A percentile compares a stretch with the other conserved stretches of the same genome.
phyloP scores from a whole-genome alignment of 2,113 vertebrate genomes.

The Brevimyrus niger region DNA sequence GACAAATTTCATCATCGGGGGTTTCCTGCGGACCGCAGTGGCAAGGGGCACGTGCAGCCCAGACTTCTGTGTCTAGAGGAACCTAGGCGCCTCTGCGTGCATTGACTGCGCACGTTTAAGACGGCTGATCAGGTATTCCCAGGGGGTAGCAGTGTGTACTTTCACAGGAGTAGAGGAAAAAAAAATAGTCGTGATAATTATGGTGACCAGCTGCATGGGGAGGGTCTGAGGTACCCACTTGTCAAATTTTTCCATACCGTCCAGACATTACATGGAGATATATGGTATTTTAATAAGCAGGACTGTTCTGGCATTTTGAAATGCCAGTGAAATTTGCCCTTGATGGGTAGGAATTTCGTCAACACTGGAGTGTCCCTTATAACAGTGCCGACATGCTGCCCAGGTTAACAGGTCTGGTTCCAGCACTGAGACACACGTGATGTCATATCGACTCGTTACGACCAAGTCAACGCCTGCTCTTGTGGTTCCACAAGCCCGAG shows the following conservation, averaged over 20 bases:
- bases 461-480: neutral
- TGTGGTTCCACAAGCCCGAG: neutral
- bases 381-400: neutral
- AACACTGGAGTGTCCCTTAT: neutral
- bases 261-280: neutral
- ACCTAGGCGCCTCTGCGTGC: neutral
- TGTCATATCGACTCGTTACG: neutral
- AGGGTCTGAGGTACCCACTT: neutral
- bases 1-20: neutral
- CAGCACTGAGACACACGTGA: neutral
- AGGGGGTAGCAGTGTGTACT: neutral
- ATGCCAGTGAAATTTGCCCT: neutral
- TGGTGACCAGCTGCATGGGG: neutral
- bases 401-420: neutral
- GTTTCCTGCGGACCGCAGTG: neutral
- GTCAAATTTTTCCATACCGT: neutral
- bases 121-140: neutral
- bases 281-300: neutral
- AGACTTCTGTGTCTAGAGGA: neutral
- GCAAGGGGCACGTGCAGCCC: too few relatives aligned
- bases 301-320: neutral
- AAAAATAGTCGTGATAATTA: neutral
- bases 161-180: neutral
- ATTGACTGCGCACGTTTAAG: neutral
- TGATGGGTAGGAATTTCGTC: neutral